Conservation (phyloP, 2,113 vertebrate species). For the Charina bottae region DNA sequence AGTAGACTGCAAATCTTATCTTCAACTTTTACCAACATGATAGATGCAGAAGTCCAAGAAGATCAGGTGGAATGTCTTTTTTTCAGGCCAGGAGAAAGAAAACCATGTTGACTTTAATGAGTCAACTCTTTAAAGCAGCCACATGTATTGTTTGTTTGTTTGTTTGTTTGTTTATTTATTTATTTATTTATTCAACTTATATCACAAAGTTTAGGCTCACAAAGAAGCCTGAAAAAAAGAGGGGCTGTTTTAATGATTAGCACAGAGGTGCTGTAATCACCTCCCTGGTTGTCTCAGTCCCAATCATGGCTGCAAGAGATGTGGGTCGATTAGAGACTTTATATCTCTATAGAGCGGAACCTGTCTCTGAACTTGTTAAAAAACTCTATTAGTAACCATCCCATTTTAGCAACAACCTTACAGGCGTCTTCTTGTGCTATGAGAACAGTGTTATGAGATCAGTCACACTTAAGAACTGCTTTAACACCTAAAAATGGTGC, state of each 20-base stretch:
- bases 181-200: too few relatives aligned
- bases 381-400: neutral
- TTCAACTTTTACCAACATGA: neutral
- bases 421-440: neutral
- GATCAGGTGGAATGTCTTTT: neutral
- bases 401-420: conserved; percentile 1
- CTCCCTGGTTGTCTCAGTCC: neutral
- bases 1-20: neutral
- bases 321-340: neutral
- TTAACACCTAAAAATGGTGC: conserved; percentile 3
- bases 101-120: neutral
- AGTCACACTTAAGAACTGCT: conserved; percentile 1
- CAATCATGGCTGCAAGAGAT: neutral
- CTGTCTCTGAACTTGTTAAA: neutral
- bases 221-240: neutral
- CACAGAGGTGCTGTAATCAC: neutral
- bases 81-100: neutral
- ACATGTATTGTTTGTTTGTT: too few relatives aligned
- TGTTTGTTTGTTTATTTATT: too few relatives aligned
- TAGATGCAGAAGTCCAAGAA: neutral
- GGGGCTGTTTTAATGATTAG: neutral
- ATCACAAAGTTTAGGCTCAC: neutral
- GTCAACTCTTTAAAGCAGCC: neutral
- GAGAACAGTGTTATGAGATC: neutral
- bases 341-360: neutral